Percentiles rank a stretch among this genome's conserved stretches.
These are phyloP conservation scores for Pangasius krempfi DNA, from an alignment of 2,797 vertebrate species.

Conservation along the genomic window DNA sequence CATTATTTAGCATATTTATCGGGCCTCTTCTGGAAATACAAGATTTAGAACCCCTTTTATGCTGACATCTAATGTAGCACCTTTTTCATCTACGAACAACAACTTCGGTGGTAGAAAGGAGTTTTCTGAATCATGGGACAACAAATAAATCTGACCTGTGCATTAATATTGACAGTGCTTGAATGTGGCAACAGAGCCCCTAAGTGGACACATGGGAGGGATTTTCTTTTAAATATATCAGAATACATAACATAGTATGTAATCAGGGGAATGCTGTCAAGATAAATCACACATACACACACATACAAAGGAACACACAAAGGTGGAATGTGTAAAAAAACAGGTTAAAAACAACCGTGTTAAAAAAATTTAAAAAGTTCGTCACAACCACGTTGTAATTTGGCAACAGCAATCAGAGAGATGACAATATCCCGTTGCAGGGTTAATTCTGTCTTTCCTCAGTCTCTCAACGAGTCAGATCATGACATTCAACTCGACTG, in stretches of 20 bases:
- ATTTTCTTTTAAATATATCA: background rate
- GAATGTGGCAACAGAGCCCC: conserved; percentile 31
- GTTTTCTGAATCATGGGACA: conserved; percentile 3
- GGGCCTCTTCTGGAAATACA: conserved; percentile 16
- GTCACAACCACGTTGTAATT: conserved; percentile 16
- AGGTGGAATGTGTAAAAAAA: conserved; percentile 20
- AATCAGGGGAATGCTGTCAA: conserved; percentile 12
- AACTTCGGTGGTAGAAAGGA: background rate
- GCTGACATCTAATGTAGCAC: conserved; percentile 24
- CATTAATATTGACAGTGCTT: conserved; percentile 18
- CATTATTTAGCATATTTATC: background rate
- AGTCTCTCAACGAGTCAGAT: conserved; percentile 22
- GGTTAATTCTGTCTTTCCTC: background rate
- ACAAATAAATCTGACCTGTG: conserved; percentile 17
- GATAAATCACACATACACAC: background rate
- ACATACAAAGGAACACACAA: conserved; percentile 7
- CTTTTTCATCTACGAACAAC: conserved; percentile 24
- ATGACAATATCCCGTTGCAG: background rate
- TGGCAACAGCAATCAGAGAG: background rate
- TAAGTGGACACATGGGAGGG: background rate
- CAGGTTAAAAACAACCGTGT: conserved; percentile 25
- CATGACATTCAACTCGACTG: conserved; percentile 27
- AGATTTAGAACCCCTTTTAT: conserved; percentile 26
- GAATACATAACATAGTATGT: conserved; percentile 10
- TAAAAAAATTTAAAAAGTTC: conserved; percentile 23